Base-by-base conservation (phyloP, 2,797 vertebrate species). In the Champsocephalus gunnari region DNA sequence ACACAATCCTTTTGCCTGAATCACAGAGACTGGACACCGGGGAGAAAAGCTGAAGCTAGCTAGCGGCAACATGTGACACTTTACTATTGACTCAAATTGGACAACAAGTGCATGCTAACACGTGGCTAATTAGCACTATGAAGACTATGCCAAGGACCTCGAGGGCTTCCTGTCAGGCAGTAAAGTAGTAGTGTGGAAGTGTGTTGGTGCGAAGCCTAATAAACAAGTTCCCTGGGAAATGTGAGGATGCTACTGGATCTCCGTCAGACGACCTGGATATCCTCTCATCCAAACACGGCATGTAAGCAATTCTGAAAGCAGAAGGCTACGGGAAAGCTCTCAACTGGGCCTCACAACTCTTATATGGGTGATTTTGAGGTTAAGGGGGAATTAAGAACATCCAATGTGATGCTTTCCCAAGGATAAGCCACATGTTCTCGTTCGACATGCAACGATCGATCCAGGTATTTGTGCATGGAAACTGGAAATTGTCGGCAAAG, bases 211-310 rank as follows among this genome's bases (percentile, higher is more conserved):
- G 51, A 59, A 75, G 43, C 44, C 4, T 13, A 61, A 78, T 59
- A 65, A 80, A 71, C 70, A 16, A 60, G 49, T 71, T 78, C 48
- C 66, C 48, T 12, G 9, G 62, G 58, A 73, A 65, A 84, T 59
- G 4, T 59, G 13, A 69, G 50, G 34, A 64, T 13, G n/a, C 38
- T 16, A 63, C 73, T 51, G 51, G 21, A 43, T 78, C 48, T 60
- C 53, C n/a, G 7, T 68, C 59, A 64, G 70, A 73, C 73, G 55
- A 81, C 78, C 70, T 43, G 57, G 59, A 60, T 62, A 54, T 65
- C 69, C 70, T 63, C 32, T 47, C 50, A 49, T 74, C 62, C 59
- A 49, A 45, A 48, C 54, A 65, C 16, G 62, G 69, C 65, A 38
- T 58, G 63, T 28, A 56, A 73, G 54, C 34, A 6, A 66, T 60